A percentile compares a stretch with the other conserved stretches of the same genome.
Conservation (phyloP, 2,113 vertebrate species). For the Pluvianellus socialis region DNA sequence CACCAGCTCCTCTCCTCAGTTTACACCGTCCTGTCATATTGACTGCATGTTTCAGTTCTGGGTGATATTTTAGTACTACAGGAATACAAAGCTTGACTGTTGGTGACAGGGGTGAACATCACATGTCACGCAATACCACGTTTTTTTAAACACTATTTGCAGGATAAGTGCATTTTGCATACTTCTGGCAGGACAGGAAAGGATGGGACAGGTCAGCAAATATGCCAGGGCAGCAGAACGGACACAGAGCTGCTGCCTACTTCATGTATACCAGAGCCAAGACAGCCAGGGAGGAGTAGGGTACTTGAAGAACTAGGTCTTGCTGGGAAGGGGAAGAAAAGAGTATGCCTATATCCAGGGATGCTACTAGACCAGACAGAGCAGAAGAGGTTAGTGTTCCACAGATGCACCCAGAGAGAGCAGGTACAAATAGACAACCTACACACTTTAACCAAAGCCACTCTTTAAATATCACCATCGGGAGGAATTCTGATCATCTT, state of each 20-base stretch:
- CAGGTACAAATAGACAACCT: neutral
- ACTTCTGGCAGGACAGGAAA: neutral
- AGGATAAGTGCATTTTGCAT: neutral
- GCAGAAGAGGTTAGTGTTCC: neutral
- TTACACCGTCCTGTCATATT: neutral
- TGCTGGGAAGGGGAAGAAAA: neutral
- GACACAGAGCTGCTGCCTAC: neutral
- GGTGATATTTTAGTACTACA: neutral
- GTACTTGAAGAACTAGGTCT: neutral
- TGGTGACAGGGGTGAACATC: neutral
- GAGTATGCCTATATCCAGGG: neutral
- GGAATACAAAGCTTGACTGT: neutral
- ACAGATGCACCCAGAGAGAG: neutral
- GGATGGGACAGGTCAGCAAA: neutral
- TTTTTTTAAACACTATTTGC: neutral
- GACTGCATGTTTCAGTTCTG: neutral
- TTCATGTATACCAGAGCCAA: neutral
- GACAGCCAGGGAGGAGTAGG: neutral
- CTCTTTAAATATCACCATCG: neutral
- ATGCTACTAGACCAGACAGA: neutral
- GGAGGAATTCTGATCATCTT: neutral
- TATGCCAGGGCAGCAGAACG: neutral
- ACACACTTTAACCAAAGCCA: neutral
- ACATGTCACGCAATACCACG: neutral
- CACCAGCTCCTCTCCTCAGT: neutral